Evolutionary conservation across 2,888 invertebrate genomes (phyloP).

Genomic region (Netelia inedita): DNA sequence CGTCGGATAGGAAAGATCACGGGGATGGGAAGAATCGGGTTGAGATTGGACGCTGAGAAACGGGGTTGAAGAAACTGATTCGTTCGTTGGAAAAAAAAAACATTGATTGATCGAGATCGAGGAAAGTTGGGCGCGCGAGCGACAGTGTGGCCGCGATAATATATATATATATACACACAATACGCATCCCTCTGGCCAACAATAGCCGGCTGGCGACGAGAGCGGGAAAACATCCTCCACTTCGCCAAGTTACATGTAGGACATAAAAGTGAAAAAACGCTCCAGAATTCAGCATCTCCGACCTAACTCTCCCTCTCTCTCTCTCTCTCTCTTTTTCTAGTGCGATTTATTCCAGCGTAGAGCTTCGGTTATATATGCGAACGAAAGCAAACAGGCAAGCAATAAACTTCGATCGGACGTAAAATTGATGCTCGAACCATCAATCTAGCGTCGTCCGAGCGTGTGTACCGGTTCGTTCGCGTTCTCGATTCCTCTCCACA

Average conservation of each 20-base stretch:
- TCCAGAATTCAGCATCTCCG: slow-evolving; percentile 22
- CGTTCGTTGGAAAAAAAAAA: background rate
- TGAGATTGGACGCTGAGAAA: background rate
- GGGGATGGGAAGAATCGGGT: background rate
- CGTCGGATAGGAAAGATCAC: background rate
- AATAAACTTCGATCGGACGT: slow-evolving; percentile 76
- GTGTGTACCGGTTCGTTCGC: background rate
- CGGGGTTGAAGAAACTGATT: slow-evolving; percentile 41
- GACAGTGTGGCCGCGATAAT: slow-evolving; percentile 16
- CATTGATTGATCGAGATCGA: slow-evolving; percentile 54
- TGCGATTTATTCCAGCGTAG: slow-evolving; percentile 75
- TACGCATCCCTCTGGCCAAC: slow-evolving; percentile 55
- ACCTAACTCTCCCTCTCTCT: background rate
- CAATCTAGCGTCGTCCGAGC: slow-evolving; percentile 54
- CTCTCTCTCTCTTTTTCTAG: background rate
- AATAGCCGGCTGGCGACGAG: slow-evolving; percentile 30
- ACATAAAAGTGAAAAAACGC: slow-evolving; percentile 25
- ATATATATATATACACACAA: background rate
- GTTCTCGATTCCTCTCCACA: background rate
- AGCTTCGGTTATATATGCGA: slow-evolving; percentile 74
- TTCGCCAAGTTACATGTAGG: background rate
- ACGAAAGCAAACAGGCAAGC: slow-evolving; percentile 79
- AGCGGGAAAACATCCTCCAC: slow-evolving; percentile 47
- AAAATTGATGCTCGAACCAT: slow-evolving; percentile 77
- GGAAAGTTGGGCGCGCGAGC: slow-evolving; percentile 6